Evolutionary conservation across 2,888 invertebrate genomes (phyloP).

Genomic region (Lissonota sp.): DNA sequence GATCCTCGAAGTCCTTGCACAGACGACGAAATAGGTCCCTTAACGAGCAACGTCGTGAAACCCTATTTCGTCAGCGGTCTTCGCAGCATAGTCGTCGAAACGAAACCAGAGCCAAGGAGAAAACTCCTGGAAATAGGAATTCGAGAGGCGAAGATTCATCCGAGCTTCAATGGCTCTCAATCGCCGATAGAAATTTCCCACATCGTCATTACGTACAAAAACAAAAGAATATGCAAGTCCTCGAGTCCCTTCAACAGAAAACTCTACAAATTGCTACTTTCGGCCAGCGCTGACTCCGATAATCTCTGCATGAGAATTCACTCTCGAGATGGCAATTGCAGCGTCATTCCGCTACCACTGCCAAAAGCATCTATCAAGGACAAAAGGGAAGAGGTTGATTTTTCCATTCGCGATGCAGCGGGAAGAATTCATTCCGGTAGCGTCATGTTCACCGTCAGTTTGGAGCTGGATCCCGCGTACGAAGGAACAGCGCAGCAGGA

Average conservation of each 20-base stretch:
- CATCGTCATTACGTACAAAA: conserved; percentile 75
- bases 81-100: conserved; percentile 67
- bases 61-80: conserved; percentile 70
- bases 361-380: conserved; percentile 75
- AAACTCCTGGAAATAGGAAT: conserved; percentile 79
- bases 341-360: conserved; percentile 77
- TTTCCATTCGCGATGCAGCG: conserved; percentile 73
- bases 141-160: conserved; percentile 74
- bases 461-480: not conserved
- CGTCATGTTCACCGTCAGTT: conserved; percentile 73
- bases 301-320: conserved; percentile 75
- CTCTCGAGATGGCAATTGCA: conserved; percentile 69
- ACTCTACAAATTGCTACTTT: conserved; percentile 77
- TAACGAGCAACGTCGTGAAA: conserved; percentile 74
- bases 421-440: conserved; percentile 75
- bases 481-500: conserved; percentile 67
- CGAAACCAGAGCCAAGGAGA: conserved; percentile 63
- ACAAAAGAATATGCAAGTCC: conserved; percentile 76
- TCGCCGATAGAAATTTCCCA: conserved; percentile 70
- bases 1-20: conserved; percentile 57
- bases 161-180: conserved; percentile 61
- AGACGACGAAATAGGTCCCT: conserved; percentile 69
- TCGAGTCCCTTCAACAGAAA: conserved; percentile 78
- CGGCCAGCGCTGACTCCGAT: conserved; percentile 70
- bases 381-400: conserved; percentile 76